A percentile compares a stretch with the other conserved stretches of the same genome.
These are phyloP conservation scores for Parthenolecanium corni DNA, from an alignment of 2,888 invertebrate species.

Conservation along the genomic window DNA sequence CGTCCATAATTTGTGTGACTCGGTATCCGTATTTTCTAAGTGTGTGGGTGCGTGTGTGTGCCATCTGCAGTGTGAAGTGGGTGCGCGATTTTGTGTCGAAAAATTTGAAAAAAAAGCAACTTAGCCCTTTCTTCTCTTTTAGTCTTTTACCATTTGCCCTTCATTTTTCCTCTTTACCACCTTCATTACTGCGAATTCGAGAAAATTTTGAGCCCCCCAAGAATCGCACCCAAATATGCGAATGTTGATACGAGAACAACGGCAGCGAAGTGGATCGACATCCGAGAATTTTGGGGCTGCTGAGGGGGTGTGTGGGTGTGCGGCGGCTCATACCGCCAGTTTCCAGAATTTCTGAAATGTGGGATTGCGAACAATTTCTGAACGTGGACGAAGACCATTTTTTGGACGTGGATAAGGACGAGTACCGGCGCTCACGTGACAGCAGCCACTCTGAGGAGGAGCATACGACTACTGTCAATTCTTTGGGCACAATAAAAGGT, in stretches of 20 bases:
- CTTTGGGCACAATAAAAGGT: slow-evolving; percentile 19
- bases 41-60: too few relatives aligned
- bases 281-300: neutral
- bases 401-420: slow-evolving; percentile 10
- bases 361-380: slow-evolving; percentile 21
- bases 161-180: too few relatives aligned
- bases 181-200: too few relatives aligned
- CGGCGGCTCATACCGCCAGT: neutral
- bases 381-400: slow-evolving; percentile 11
- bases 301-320: slow-evolving; percentile 5
- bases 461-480: neutral
- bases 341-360: neutral
- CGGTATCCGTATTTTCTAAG: too few relatives aligned
- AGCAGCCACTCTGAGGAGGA: slow-evolving; percentile 20
- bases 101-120: too few relatives aligned
- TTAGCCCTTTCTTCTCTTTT: too few relatives aligned
- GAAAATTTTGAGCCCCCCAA: too few relatives aligned
- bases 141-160: too few relatives aligned
- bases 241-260: neutral
- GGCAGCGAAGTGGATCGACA: neutral
- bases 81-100: too few relatives aligned
- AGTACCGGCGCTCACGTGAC: neutral
- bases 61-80: too few relatives aligned
- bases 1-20: too few relatives aligned
- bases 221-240: neutral